Evolutionary conservation across 2,888 invertebrate species (phyloP), one percentile per base, ranked within the genome.

Genomic region (Drosophila borealis): DNA sequence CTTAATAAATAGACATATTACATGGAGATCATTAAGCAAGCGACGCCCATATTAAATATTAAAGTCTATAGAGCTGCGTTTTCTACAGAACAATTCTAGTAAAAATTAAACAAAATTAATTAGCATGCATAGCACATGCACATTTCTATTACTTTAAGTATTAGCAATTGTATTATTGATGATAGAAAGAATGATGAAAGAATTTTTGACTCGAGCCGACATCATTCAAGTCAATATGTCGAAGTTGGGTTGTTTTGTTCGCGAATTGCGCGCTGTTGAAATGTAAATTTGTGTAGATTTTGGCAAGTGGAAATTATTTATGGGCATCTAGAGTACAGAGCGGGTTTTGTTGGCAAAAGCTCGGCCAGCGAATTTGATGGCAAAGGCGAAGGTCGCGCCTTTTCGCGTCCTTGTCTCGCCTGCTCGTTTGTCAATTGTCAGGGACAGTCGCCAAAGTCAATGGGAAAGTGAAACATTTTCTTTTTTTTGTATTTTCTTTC

Each of bases 301-400:
- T 78, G 61, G 54, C 59, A 61, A 29, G 66, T 37, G 59, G 59
- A 44, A 46, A 73, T 73, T 78, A 76, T 76, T 76, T 76, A 77
- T 77, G 72, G 72, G 51, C 57, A 61, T 68, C 59, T 56, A 68
- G 56, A 68, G 56, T 72, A 54, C n/a, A 37, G 53, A 10, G 37
- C 33, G 33, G 57, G 59, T 46, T 64, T 41, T 41, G 46, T 63
- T 61, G 70, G 64, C 82, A 74, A 74, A 68, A 68, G 63, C 69
- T 56, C 36, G 64, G 44, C 56, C 75, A 72, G 44, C 19, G 36
- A 74, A 80, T 74, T 74, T 83, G 69, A 83, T 86, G 80, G 62
- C 65, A 78, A 82, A 83, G 87, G 84, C 81, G 81, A 81, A 81
- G 81, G 87, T 78, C 81, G 45, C 45, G 19, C 36, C 45, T 10